These are phyloP conservation scores for Marcusenius ussheri DNA, from an alignment of 2,113 vertebrate genomes.

Conservation along the genomic window DNA sequence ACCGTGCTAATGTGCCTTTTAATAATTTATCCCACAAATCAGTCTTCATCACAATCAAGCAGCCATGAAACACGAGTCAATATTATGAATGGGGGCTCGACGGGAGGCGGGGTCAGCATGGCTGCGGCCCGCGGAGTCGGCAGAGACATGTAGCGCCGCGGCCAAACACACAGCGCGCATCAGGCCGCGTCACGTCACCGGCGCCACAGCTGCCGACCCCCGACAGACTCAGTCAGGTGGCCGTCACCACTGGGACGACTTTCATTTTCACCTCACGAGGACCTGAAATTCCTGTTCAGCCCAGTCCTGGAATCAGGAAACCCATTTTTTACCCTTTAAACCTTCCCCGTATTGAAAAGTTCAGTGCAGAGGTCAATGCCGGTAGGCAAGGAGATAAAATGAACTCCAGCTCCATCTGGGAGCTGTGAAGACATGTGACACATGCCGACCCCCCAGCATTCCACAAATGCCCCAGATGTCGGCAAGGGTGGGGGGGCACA, in stretches of 20 bases:
- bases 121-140: background rate
- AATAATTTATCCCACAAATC: constrained; percentile 40
- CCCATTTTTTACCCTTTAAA: background rate
- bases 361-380: background rate
- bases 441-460: constrained; percentile 34
- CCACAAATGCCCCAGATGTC: constrained; percentile 26
- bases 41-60: constrained; percentile 41
- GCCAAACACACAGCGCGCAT: background rate
- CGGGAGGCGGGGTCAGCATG: constrained; percentile 18
- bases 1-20: constrained; percentile 28
- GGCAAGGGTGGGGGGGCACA: constrained; percentile 28
- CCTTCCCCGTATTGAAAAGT: background rate
- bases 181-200: background rate
- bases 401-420: constrained; percentile 38
- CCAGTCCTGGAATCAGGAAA: background rate
- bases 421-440: constrained; percentile 19
- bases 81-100: constrained; percentile 26
- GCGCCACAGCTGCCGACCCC: background rate
- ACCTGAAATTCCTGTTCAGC: background rate
- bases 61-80: constrained; percentile 38
- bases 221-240: background rate
- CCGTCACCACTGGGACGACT: background rate
- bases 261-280: background rate
- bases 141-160: constrained; percentile 19
- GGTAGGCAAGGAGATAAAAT: constrained; percentile 33